These are phyloP conservation scores for Acleris literana DNA, from an alignment of 2,888 invertebrate species.

Conservation along the genomic window DNA sequence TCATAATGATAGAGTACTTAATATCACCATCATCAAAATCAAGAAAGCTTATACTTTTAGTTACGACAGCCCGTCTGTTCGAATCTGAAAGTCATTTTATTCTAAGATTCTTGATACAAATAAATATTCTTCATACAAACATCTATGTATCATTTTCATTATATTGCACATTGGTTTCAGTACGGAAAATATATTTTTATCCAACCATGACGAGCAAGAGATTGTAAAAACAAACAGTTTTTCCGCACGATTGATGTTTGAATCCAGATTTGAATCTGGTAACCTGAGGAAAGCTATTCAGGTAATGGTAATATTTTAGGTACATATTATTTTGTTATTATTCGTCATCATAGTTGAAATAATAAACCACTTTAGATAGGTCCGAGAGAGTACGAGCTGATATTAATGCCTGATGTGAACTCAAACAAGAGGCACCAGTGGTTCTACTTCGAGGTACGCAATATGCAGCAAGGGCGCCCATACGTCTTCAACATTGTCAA, in stretches of 20 bases:
- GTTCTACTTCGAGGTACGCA: slow-evolving; percentile 95
- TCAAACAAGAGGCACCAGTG: slow-evolving; percentile 91
- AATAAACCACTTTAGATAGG: slow-evolving; percentile 83
- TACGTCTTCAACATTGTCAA: slow-evolving; percentile 95
- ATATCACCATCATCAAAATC: too few species aligned
- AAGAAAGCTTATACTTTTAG: too few species aligned
- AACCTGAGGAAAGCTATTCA: slow-evolving; percentile 92
- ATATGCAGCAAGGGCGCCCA: slow-evolving; percentile 86
- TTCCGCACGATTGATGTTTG: slow-evolving; percentile 85
- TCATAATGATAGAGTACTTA: too few species aligned
- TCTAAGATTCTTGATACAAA: too few species aligned
- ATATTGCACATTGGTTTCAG: slow-evolving; percentile 52
- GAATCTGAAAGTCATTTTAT: too few species aligned
- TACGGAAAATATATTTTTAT: slow-evolving; percentile 60
- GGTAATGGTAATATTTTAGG: slow-evolving; percentile 76
- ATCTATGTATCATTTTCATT: not conserved
- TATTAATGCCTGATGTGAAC: slow-evolving; percentile 92
- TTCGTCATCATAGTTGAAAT: slow-evolving; percentile 3
- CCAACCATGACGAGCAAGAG: slow-evolving; percentile 81
- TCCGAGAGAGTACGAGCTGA: slow-evolving; percentile 90
- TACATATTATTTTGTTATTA: not conserved
- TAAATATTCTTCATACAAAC: too few species aligned
- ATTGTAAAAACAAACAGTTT: slow-evolving; percentile 67
- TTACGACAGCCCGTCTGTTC: too few species aligned
- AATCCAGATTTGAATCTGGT: slow-evolving; percentile 94